Conservation (phyloP, 2,113 vertebrate species). For the Tamias sibiricus region DNA sequence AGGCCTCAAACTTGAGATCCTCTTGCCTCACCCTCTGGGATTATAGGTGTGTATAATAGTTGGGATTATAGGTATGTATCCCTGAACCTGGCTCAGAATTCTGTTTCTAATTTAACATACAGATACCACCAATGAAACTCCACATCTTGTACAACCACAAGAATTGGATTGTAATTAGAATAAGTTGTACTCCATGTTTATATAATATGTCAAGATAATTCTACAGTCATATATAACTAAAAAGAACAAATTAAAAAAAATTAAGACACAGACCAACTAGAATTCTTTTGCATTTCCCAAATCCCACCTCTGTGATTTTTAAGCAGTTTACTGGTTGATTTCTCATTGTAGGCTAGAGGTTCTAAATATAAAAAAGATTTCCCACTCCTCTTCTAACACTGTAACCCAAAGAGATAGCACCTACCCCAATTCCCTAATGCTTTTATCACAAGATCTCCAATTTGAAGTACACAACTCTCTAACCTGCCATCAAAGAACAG, state of each 20-base stretch:
- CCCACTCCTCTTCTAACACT: neutral
- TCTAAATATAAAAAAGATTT: neutral
- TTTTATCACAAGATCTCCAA: neutral
- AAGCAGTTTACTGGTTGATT: neutral
- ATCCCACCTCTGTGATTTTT: neutral
- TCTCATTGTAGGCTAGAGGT: conserved; percentile 14
- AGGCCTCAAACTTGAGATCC: too few species aligned
- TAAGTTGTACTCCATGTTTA: too few species aligned
- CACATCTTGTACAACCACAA: too few species aligned
- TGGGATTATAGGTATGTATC: too few species aligned
- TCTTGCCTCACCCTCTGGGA: too few species aligned
- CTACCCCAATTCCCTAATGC: neutral
- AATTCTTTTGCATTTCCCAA: conserved; percentile 27
- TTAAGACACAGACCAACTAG: neutral
- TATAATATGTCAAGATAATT: too few species aligned
- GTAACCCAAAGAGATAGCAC: neutral
- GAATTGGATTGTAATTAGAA: too few species aligned
- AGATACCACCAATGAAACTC: too few species aligned
- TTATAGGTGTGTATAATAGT: too few species aligned
- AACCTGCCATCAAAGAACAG: neutral
- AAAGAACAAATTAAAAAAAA: too few species aligned
- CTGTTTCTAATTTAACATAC: neutral
- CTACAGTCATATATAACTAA: too few species aligned
- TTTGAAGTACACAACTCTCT: neutral
- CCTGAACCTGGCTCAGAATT: too few species aligned